Evolutionary conservation across 2,113 vertebrate species (phyloP).

Genomic region (Setophaga kirtlandii): DNA sequence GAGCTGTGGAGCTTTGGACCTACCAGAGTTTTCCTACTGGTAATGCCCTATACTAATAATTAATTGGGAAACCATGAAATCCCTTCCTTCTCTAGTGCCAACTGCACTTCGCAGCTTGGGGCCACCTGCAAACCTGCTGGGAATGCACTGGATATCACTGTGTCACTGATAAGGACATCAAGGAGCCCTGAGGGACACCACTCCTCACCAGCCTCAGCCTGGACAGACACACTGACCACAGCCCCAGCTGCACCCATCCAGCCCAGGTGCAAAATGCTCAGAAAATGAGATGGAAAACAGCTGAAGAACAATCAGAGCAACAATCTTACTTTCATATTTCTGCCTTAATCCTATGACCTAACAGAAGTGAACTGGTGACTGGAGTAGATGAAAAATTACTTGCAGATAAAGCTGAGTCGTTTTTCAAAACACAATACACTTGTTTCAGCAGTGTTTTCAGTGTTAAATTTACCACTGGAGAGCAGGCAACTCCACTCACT

Average conservation of each 20-base stretch:
- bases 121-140: neutral
- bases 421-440: neutral
- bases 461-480: neutral
- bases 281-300: neutral
- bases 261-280: neutral
- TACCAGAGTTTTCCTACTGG: fast-evolving
- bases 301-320: neutral
- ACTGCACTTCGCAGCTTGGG: too few relatives aligned
- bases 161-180: neutral
- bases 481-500: neutral
- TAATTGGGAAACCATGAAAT: neutral
- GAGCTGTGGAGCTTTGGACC: neutral
- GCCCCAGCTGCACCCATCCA: neutral
- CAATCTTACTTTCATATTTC: neutral
- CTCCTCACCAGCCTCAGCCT: neutral
- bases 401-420: neutral
- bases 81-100: neutral
- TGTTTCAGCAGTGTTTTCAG: neutral
- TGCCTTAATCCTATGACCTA: neutral
- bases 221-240: fast-evolving
- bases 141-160: neutral
- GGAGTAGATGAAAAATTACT: neutral
- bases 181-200: neutral
- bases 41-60: too few relatives aligned
- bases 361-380: neutral